phyloP scores from a whole-genome alignment of 2,797 vertebrate species.

The Argentina silus region DNA sequence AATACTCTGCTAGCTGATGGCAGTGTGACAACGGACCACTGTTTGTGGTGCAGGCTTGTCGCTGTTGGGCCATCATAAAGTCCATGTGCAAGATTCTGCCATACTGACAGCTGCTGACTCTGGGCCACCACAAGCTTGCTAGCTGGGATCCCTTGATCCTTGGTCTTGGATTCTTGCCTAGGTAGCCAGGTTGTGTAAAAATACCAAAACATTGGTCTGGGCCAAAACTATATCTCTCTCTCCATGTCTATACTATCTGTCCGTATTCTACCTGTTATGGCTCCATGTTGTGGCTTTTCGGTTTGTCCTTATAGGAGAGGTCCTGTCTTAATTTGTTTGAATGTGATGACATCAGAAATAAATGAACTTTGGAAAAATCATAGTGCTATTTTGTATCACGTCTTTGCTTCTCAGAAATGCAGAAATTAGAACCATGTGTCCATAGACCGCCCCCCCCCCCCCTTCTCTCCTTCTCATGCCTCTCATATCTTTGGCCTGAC shows the following conservation, averaged over 20 bases:
- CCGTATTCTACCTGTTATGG: not conserved
- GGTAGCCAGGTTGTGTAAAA: conserved; percentile 37
- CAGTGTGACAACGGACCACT: too few species aligned
- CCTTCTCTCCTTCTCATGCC: conserved; percentile 28
- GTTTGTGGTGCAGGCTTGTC: too few species aligned
- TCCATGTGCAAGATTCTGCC: too few species aligned
- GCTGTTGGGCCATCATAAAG: too few species aligned
- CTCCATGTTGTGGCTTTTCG: not conserved
- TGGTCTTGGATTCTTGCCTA: conserved; percentile 30
- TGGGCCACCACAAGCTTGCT: too few species aligned
- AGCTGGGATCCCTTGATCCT: conserved; percentile 8
- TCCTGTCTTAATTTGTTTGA: not conserved
- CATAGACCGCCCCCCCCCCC: not conserved
- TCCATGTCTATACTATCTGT: not conserved
- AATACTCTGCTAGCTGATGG: too few species aligned
- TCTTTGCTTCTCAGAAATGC: conserved; percentile 28
- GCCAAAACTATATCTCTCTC: not conserved
- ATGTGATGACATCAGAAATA: conserved; percentile 16
- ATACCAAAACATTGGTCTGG: conserved; percentile 13
- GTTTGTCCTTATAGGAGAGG: not conserved
- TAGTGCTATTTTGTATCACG: conserved; percentile 7
- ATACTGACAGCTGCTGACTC: too few species aligned
- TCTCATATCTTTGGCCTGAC: conserved; percentile 51
- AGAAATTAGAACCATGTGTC: conserved; percentile 61
- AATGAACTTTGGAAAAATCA: conserved; percentile 9